Evolutionary conservation across 2,113 vertebrate species (phyloP), one percentile per base, ranked within the genome.

Genomic region (Pteropus alecto): DNA sequence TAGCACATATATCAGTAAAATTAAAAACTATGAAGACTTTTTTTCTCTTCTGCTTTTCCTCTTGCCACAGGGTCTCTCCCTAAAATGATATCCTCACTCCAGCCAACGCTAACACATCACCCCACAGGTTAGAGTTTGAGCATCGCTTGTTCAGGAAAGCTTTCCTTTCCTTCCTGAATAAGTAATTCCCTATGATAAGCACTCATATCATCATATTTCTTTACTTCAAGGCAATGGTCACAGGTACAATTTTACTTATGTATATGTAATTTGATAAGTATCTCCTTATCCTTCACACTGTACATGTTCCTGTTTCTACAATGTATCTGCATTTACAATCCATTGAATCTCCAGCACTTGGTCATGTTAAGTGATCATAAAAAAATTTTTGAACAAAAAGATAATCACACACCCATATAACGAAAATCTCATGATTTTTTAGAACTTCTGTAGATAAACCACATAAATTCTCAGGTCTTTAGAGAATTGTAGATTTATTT

Each of bases 1-100:
- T 95, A 95, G 81, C 88, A 94, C 26, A 93, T 76, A 71, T 94
- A 96, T 68, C 38, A 95, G 70, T 87, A 96, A 97, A 97, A 95
- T 48, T 97, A 83, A 95, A 87, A 95, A 60, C 60, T 95, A 7
- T 6, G 96, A 90, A 81, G 48, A 87, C 48, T 79, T 51, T 60
- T 7, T 38, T 85, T 71, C 48, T 79, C 7, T 92, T 93, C 51
- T 28, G 33, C 26, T 73, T 93, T 79, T 65, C 33, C 28, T 85
- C 84, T 24, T 84, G n/a, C 10, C 61, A 48, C 18, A 74, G 19
- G 9, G 8, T 9, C 3, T 77, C 51, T 74, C 19, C 51, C 26
- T 63, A 22, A 41, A 97, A 76, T 73, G 24, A 26, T 84, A 86
- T 56, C 15, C 43, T 35, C 14, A 81, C 7, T 74, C 48, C 11